Evolutionary conservation across 1,140 invertebrate species (phyloP).

Genomic region (Nephotettix cincticeps): DNA sequence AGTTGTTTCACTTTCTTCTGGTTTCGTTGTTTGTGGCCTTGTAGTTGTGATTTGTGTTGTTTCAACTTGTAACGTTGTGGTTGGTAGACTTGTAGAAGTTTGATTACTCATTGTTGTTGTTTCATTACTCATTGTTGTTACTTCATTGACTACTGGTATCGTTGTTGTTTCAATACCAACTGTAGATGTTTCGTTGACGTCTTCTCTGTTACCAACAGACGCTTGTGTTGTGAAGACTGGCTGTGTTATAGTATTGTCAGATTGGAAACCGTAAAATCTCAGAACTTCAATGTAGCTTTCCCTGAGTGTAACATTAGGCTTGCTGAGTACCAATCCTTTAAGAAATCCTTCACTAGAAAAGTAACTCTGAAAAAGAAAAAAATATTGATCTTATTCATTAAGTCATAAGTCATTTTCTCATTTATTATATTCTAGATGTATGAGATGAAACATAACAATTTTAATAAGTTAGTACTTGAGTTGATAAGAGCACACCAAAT

Average conservation of each 20-base stretch:
- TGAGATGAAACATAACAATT: too few species aligned
- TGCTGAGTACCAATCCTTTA: conserved; percentile 72
- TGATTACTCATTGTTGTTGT: conserved; percentile 6
- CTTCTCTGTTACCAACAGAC: conserved; percentile 10
- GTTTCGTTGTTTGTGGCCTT: neutral
- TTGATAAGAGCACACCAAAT: too few species aligned
- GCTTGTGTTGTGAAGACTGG: conserved; percentile 11
- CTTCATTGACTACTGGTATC: neutral
- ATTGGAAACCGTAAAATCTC: conserved; percentile 74
- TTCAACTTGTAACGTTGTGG: neutral
- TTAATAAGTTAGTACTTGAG: too few species aligned
- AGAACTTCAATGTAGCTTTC: conserved; percentile 67
- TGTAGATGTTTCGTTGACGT: neutral
- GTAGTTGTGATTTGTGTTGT: conserved; percentile 16
- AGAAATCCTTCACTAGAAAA: conserved; percentile 76
- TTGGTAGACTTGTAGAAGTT: conserved; percentile 24
- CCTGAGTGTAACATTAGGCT: conserved; percentile 69
- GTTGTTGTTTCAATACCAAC: conserved; percentile 5
- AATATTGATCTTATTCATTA: too few species aligned
- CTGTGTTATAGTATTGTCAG: conserved; percentile 22
- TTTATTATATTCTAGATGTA: too few species aligned
- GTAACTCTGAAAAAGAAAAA: conserved; percentile 70
- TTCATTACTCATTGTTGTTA: conserved; percentile 21
- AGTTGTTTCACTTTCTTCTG: neutral
- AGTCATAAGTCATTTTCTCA: too few species aligned